These are phyloP conservation scores for Ostrea edulis DNA, from an alignment of 1,140 invertebrate species.

Conservation along the genomic window DNA sequence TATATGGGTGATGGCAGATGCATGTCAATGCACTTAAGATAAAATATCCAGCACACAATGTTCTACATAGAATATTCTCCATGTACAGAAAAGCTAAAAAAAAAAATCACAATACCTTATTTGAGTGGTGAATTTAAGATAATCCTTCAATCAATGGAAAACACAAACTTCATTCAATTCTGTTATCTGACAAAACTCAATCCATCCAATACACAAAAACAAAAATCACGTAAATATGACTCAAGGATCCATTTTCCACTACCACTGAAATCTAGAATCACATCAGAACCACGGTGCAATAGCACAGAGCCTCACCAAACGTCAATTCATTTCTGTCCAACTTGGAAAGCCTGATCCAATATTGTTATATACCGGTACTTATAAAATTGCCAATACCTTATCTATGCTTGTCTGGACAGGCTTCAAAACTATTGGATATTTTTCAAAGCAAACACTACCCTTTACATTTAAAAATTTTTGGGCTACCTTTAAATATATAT, in stretches of 20 bases:
- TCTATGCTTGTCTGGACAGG: slow-evolving; percentile 23
- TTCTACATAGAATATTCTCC: too few relatives aligned
- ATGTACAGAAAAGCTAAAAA: not conserved
- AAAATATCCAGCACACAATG: too few relatives aligned
- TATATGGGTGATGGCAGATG: too few relatives aligned
- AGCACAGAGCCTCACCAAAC: slow-evolving; percentile 11
- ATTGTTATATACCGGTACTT: slow-evolving; percentile 35
- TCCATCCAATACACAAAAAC: slow-evolving; percentile 10
- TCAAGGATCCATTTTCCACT: slow-evolving; percentile 20
- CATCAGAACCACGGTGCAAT: slow-evolving; percentile 18
- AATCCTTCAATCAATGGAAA: slow-evolving; percentile 8
- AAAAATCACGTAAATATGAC: not conserved
- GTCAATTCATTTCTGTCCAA: slow-evolving; percentile 34
- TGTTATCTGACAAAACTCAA: slow-evolving; percentile 11
- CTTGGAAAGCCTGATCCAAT: slow-evolving; percentile 19
- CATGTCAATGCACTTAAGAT: too few relatives aligned
- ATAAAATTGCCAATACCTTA: slow-evolving; percentile 39
- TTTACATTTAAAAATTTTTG: slow-evolving; percentile 31
- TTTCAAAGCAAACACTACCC: slow-evolving; percentile 38
- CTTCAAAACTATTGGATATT: slow-evolving; percentile 38
- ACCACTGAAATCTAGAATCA: slow-evolving; percentile 17
- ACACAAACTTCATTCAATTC: slow-evolving; percentile 19
- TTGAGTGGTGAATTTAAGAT: not conserved
- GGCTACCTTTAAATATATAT: slow-evolving; percentile 39
- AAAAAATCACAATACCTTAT: slow-evolving; percentile 8